These are phyloP conservation scores for Liparis tanakae DNA, from an alignment of 2,797 vertebrate genomes.

Conservation along the genomic window DNA sequence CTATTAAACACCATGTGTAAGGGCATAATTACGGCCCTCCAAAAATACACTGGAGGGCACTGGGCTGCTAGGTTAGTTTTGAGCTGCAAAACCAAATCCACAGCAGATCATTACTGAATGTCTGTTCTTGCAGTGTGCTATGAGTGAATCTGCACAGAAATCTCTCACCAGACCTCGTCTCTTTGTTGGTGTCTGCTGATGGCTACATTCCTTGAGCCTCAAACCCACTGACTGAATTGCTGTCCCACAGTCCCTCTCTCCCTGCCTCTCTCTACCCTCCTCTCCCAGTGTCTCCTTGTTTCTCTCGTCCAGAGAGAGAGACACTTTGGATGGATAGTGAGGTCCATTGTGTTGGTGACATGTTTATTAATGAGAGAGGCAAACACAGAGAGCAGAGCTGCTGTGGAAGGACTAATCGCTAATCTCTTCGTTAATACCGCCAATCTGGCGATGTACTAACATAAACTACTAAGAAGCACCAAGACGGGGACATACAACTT, in stretches of 20 bases:
- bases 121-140: conserved; percentile 5
- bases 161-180: conserved; percentile 39
- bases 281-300: conserved; percentile 35
- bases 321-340: conserved; percentile 74
- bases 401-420: conserved; percentile 72
- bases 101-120: background rate
- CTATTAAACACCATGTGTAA: background rate
- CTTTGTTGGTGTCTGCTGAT: conserved; percentile 40
- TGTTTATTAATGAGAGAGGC: conserved; percentile 83
- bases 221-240: conserved; percentile 68
- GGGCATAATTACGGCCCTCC: background rate
- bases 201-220: conserved; percentile 64
- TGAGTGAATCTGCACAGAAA: conserved; percentile 29
- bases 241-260: conserved; percentile 56
- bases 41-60: background rate
- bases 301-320: conserved; percentile 50
- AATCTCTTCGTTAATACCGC: conserved; percentile 76
- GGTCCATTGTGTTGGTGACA: conserved; percentile 82
- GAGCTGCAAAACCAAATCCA: background rate
- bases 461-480: conserved; percentile 44
- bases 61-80: background rate
- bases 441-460: conserved; percentile 55
- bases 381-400: conserved; percentile 62
- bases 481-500: conserved; percentile 35
- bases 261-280: conserved; percentile 30